Conservation (phyloP, 2,888 invertebrate genomes). For the Catocala nupta region DNA sequence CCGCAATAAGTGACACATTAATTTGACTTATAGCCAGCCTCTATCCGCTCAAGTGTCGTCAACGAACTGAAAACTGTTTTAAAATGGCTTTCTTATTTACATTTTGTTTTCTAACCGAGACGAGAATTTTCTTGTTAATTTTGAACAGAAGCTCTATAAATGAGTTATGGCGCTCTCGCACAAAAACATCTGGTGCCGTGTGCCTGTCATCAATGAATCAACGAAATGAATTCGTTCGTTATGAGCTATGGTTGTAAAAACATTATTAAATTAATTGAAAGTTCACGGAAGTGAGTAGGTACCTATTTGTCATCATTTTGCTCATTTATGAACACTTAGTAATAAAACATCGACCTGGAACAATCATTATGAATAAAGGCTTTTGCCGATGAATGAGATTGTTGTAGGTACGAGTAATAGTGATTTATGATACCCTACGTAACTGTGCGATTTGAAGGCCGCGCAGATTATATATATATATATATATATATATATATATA, state of each 20-base stretch:
- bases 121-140: background rate
- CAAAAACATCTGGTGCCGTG: background rate
- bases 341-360: background rate
- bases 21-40: slow-evolving; percentile 15
- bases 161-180: background rate
- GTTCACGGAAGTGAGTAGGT: background rate
- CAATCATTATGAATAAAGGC: background rate
- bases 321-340: background rate
- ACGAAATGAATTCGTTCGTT: background rate
- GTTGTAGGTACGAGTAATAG: background rate
- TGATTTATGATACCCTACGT: too few species aligned
- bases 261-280: slow-evolving; percentile 7
- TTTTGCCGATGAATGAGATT: background rate
- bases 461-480: too few species aligned
- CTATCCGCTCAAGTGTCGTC: background rate
- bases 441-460: too few species aligned
- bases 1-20: slow-evolving; percentile 8
- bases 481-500: too few species aligned
- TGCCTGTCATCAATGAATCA: too few species aligned
- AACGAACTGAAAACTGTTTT: slow-evolving; percentile 8
- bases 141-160: background rate
- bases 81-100: slow-evolving; percentile 8
- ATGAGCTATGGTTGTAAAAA: slow-evolving; percentile 4
- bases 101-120: slow-evolving; percentile 6
- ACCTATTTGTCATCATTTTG: background rate